Evolutionary conservation across 2,113 vertebrate genomes (phyloP).

Genomic region (Zootoca vivipara): DNA sequence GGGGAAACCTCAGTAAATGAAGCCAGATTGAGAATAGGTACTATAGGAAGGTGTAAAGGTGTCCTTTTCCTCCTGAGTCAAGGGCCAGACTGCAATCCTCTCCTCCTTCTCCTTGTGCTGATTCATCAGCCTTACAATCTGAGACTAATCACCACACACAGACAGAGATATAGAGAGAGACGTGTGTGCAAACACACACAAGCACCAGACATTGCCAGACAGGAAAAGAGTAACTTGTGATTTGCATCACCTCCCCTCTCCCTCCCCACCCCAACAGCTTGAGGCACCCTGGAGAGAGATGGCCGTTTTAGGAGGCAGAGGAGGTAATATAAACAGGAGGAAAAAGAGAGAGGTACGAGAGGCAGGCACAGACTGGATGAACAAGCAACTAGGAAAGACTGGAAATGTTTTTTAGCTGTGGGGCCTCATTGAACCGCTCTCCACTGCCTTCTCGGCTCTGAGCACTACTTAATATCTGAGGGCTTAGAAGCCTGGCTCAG

Average conservation of each 20-base stretch:
- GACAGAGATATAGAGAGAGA: too few relatives aligned
- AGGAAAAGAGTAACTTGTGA: slow-evolving; percentile 7
- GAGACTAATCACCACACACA: background rate
- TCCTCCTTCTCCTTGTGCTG: background rate
- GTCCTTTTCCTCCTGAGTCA: background rate
- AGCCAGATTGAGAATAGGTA: background rate
- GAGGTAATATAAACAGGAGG: background rate
- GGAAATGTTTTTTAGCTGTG: background rate
- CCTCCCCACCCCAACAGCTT: background rate
- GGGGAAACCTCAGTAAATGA: background rate
- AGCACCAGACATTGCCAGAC: background rate
- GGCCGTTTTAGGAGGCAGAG: background rate
- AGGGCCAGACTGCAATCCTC: background rate
- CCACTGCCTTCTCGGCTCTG: background rate
- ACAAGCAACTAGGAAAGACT: background rate
- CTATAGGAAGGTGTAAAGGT: background rate
- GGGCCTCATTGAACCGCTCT: background rate
- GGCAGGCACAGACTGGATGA: background rate
- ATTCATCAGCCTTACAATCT: background rate
- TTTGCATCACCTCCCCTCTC: background rate
- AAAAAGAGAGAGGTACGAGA: background rate
- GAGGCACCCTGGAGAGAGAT: background rate
- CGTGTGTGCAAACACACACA: background rate
- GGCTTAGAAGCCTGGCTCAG: background rate
- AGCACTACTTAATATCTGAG: background rate